phyloP scores from a whole-genome alignment of 2,888 invertebrate species.

The Machimus atricapillus region DNA sequence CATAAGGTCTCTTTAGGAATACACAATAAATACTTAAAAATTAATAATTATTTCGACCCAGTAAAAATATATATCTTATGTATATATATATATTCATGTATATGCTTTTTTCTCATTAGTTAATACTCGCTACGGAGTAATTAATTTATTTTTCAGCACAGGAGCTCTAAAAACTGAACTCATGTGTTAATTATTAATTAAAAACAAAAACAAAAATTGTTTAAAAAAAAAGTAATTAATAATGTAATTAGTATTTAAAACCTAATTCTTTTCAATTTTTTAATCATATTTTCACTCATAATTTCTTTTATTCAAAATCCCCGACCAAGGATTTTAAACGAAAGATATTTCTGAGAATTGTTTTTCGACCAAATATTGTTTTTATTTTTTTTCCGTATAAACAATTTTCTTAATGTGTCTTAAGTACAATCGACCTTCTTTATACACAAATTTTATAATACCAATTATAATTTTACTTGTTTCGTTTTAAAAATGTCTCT shows the following conservation, averaged over 20 bases:
- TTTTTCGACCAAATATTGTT: neutral
- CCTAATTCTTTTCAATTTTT: neutral
- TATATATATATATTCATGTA: neutral
- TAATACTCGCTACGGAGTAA: neutral
- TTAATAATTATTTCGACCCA: neutral
- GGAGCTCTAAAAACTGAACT: slow-evolving; percentile 11
- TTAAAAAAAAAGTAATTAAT: neutral
- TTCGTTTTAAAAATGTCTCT: neutral
- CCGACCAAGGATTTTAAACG: neutral
- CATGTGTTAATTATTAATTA: neutral
- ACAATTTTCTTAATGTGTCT: no score
- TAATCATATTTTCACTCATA: neutral
- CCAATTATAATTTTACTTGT: neutral
- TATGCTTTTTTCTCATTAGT: neutral
- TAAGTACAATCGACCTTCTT: no score
- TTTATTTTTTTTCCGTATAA: no score
- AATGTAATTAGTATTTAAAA: neutral
- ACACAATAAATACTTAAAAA: slow-evolving; percentile 7
- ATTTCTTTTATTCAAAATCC: neutral
- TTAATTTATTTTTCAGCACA: neutral
- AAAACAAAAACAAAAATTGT: neutral
- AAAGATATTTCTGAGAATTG: neutral
- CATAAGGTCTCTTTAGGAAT: neutral
- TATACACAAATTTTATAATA: neutral
- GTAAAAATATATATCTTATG: neutral